Evolutionary conservation across 2,113 vertebrate genomes (phyloP).

Genomic region (Sardina pilchardus): DNA sequence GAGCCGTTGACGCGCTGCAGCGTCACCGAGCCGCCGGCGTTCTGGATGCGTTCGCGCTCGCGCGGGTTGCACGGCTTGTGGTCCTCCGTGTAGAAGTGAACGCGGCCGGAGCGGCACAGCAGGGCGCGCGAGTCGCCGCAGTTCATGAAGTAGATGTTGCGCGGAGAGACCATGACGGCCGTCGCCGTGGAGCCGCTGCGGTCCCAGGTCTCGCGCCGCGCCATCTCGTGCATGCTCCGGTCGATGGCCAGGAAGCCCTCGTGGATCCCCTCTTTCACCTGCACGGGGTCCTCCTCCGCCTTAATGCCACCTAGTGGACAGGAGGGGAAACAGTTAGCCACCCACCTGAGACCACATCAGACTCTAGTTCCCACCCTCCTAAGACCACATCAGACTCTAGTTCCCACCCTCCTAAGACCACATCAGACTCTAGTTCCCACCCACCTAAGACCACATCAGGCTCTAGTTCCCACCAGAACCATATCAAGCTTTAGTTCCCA

Average conservation of each 20-base stretch:
- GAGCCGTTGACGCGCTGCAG: constrained; percentile 78
- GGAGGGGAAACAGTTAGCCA: not conserved
- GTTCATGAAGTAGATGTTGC: constrained; percentile 77
- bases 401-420: too few relatives aligned
- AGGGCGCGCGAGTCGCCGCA: constrained; percentile 80
- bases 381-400: too few relatives aligned
- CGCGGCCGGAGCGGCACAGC: constrained; percentile 67
- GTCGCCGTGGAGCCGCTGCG: constrained; percentile 75
- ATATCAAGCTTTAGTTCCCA: too few relatives aligned
- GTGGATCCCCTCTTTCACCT: constrained; percentile 71
- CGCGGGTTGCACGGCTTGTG: constrained; percentile 76
- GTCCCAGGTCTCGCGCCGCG: constrained; percentile 68
- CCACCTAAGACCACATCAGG: too few relatives aligned
- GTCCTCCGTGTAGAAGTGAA: constrained; percentile 81
- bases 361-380: too few relatives aligned
- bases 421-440: too few relatives aligned
- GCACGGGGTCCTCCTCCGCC: constrained; percentile 59
- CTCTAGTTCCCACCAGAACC: too few relatives aligned
- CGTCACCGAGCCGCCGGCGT: constrained; percentile 76
- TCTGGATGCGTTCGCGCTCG: constrained; percentile 80
- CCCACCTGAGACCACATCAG: too few relatives aligned
- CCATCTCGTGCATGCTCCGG: constrained; percentile 70
- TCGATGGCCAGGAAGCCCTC: constrained; percentile 75
- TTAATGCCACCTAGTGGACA: constrained; percentile 59
- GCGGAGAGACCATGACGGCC: constrained; percentile 69